Evolutionary conservation across 2,888 invertebrate genomes (phyloP), one percentile per base, ranked within the genome.

Genomic region (Spisula solida): DNA sequence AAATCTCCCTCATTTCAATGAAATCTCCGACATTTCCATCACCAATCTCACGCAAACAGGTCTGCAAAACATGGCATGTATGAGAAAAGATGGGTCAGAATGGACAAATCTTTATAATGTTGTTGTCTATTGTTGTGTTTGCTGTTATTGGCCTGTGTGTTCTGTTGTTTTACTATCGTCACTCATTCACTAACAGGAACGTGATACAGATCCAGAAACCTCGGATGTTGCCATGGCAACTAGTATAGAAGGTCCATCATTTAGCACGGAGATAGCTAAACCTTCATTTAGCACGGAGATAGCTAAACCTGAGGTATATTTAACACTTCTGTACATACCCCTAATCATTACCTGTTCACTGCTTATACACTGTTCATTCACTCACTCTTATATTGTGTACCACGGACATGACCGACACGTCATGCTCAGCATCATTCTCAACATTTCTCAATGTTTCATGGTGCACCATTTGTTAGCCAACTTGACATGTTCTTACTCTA

Each of bases 131-230:
- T 18, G 16, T 75, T 16, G 34, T 31, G 75, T 75, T 81, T 81
- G 81, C 81, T 56, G 81, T 81, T 75, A 75, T 75, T 75, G 75
- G 75, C 75, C 75, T 75, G 75, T 75, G 75, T 75, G n/a, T 75
- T 75, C 29, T 75, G 31, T 75, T 75, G 25, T 34, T 75, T 56
- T 81, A 75, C 75, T 75, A 75, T 75, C 83, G 47, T 75, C 75
- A 75, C 86, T 86, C 81, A 79, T 86, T 86, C 81, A 81, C 86
- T 78, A 60, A 91, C 92, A 93, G 93, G 93, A 93, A 48, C 86
- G 86, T 60, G 93, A 93, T 79, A 93, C 91, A 20, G 93, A 93
- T 79, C 90, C 87, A 56, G 92, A 92, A 89, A 89, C 83, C 56
- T 89, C 87, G 34, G 91, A 91, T 31, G 87, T 82, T 83, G 75